Evolutionary conservation across 2,888 invertebrate genomes (phyloP).

Genomic region (Adineta ricciae): DNA sequence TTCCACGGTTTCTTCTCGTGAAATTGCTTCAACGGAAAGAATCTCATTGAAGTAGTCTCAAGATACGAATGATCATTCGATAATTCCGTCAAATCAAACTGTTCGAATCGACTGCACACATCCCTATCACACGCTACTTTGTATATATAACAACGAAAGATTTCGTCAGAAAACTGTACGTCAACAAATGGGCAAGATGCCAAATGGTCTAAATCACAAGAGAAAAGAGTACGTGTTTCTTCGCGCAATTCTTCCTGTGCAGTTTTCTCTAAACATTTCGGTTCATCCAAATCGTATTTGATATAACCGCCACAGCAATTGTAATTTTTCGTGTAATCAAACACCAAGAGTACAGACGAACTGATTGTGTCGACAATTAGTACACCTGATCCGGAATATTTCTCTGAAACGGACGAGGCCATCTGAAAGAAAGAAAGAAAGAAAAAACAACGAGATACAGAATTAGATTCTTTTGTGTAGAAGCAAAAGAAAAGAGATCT

Average conservation of each 20-base stretch:
- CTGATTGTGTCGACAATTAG: not conserved
- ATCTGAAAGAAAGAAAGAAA: not conserved
- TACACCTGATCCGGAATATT: not conserved
- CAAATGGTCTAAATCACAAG: not conserved
- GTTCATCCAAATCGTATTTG: not conserved
- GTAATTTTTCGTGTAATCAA: not conserved
- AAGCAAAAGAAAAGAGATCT: not conserved
- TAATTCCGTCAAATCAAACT: not conserved
- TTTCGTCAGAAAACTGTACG: not conserved
- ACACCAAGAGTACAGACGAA: not conserved
- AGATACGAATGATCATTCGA: not conserved
- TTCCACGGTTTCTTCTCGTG: not conserved
- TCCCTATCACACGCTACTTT: not conserved
- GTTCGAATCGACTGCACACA: not conserved
- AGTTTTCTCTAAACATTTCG: not conserved
- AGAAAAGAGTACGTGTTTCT: not conserved
- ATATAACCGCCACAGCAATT: conserved; percentile 5
- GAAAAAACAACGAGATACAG: not conserved
- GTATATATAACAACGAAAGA: conserved; percentile 1
- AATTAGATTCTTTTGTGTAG: not conserved
- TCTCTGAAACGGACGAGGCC: not conserved
- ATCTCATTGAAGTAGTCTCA: not conserved
- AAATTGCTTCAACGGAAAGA: not conserved
- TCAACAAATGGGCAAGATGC: not conserved
- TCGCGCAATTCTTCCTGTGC: not conserved